Base-by-base conservation (phyloP, 2,797 vertebrate species). In the Cyclura pinguis region DNA sequence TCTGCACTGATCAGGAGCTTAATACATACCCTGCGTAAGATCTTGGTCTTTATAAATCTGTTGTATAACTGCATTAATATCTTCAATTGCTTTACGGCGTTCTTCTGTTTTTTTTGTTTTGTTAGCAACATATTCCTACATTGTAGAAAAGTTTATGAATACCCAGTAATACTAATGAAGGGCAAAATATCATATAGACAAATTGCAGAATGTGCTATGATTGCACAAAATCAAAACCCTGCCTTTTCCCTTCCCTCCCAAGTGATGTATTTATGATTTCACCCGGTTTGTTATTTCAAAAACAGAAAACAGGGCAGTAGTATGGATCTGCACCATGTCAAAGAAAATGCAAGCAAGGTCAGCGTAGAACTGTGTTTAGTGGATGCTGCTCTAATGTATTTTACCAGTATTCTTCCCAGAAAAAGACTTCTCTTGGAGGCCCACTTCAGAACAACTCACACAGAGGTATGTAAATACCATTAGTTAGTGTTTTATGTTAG, bases 11-110 rank as follows among this genome's bases (percentile, higher is more conserved):
- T 13, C 14, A 12, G 38, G 42, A 76, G 2, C 27, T 10, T 77
- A 42, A 69, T 87, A 72, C 86, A 94, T 94, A 99, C 99, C 98
- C 87, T 98, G 98, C 0, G 99, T 99, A 18, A 99, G 97, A 88
- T 99, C 99, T 92, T 98, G 98, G 86, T 99, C 98, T 95, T 98
- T 97, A 89, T 98, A 98, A 73, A 99, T 97, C 95, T 99, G 98
- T 90, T 98, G 98, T 94, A 99, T 98, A 22, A 98, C 97, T 0
- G 97, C 97, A 3, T 97, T 97, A 91, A 98, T 98, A 95, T 99
- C 98, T 13, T 98, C 97, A 38, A 99, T 94, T 1, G 97, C 98
- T 80, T 96, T 94, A 9, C 98, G 97, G 0, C 98, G 97, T 91
- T 98, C 97, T n/a, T 98, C 98, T 0, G 98, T 98, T 95, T 98